Base-by-base conservation (phyloP, 2,888 invertebrate species). In the Mechanitis mazaeus region DNA sequence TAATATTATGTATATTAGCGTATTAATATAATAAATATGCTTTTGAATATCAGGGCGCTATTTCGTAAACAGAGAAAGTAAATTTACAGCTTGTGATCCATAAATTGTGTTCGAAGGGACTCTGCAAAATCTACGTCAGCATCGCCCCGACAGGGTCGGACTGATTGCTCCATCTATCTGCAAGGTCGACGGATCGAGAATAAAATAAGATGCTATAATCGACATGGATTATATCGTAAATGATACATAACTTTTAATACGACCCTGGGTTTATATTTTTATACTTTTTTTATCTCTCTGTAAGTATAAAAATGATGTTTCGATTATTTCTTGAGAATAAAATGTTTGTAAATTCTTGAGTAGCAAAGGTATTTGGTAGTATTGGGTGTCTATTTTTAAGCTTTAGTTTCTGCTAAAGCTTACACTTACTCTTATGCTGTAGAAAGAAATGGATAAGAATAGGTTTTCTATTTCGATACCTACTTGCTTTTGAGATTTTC, bases 91-190 rank as follows among this genome's bases (percentile, higher is more conserved):
- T 74, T 79, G 81, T 80, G 77, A 85, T 85, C 84, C 81, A 87
- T 87, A 88, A 86, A 86, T 85, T 80, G 79, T 76, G 74, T 73
- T 75, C 75, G 75, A 75, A 75, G 79, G 76, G 79, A 73, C 74
- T 76, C 77, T 79, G 75, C 75, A 77, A 80, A 79, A 75, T 76
- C 77, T 72, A 75, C 79, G 86, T 87, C 87, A 88, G 87, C 86
- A 80, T 68, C 69, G 68, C 79, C 75, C 75, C 67, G 72, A 68
- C 75, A 71, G 82, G 81, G 79, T 75, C 78, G 74, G 77, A 72
- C 75, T 84, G 87, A 87, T 87, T 85, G 85, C 84, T 83, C 84
- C 84, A 87, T 88, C 84, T 79, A 86, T 87, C 86, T 85, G 73
- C 71, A 74, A 73, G 75, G 73, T 69, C 70, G 71, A 76, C 76